phyloP scores from a whole-genome alignment of 2,113 vertebrate genomes.

The Bubo blakistoni region DNA sequence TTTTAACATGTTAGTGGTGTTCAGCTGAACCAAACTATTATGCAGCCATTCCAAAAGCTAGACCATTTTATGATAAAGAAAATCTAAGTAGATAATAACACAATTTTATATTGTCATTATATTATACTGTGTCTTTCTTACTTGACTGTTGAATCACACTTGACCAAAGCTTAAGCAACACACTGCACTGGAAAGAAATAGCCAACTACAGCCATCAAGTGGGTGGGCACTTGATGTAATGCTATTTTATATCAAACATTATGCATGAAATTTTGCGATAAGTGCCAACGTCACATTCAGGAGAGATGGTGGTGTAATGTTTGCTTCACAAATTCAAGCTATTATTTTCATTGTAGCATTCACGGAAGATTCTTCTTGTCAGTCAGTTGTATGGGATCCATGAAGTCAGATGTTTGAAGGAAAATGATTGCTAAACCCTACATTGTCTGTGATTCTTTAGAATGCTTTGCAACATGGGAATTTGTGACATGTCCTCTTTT shows the following conservation, averaged over 20 bases:
- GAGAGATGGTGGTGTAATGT: neutral
- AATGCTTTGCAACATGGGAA: neutral
- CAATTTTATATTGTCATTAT: neutral
- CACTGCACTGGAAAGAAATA: neutral
- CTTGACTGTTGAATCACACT: neutral
- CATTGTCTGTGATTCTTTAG: neutral
- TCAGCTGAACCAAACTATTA: neutral
- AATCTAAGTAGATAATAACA: neutral
- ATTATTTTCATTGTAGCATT: neutral
- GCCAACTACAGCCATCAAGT: too few relatives aligned
- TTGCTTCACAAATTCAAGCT: neutral
- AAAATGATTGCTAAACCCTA: neutral
- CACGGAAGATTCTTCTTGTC: neutral
- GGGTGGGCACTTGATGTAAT: neutral
- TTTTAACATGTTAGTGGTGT: neutral
- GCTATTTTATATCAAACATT: neutral
- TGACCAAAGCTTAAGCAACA: neutral
- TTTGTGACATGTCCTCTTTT: neutral
- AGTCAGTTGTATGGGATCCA: neutral
- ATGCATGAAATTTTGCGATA: neutral
- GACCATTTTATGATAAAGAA: neutral
- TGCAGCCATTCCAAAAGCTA: neutral
- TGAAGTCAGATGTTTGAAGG: neutral
- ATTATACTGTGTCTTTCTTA: neutral
- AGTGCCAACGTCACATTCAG: neutral